A percentile compares a stretch with the other conserved stretches of the same genome.
Evolutionary conservation across 2,797 vertebrate species (phyloP).

Genomic region (Bradypodion pumilum): DNA sequence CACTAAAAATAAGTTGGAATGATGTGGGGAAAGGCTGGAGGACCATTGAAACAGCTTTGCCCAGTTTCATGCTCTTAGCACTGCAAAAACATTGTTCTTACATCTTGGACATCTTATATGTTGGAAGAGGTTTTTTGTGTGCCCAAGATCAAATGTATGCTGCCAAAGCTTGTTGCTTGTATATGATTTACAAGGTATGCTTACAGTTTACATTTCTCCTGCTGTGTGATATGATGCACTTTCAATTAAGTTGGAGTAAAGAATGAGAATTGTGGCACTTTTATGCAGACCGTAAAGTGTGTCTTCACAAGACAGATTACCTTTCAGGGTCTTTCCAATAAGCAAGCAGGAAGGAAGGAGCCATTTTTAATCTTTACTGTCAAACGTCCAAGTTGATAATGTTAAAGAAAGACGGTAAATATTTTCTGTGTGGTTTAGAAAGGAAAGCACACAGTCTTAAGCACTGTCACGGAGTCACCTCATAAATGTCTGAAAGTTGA

Average conservation of each 20-base stretch:
- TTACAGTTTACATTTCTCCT: slow-evolving; percentile 79
- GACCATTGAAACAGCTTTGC: no score
- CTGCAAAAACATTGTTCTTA: slow-evolving; percentile 44
- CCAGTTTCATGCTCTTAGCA: slow-evolving; percentile 20
- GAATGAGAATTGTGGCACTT: slow-evolving; percentile 77
- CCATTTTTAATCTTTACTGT: slow-evolving; percentile 84
- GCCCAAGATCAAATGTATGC: slow-evolving; percentile 72
- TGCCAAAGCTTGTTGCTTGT: slow-evolving; percentile 68
- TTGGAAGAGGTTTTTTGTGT: slow-evolving; percentile 65
- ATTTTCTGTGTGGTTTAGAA: slow-evolving; percentile 68
- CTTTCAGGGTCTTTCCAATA: slow-evolving; percentile 82
- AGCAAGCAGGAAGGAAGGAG: slow-evolving; percentile 76
- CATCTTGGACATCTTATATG: slow-evolving; percentile 58
- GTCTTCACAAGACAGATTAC: slow-evolving; percentile 82
- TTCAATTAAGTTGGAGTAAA: slow-evolving; percentile 78
- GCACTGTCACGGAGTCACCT: slow-evolving; percentile 48
- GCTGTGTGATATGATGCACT: slow-evolving; percentile 78
- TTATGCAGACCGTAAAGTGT: slow-evolving; percentile 80
- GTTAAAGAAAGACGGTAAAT: slow-evolving; percentile 74
- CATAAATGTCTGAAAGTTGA: slow-evolving; percentile 62
- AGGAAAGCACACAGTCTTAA: slow-evolving; percentile 66
- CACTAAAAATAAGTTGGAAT: no score
- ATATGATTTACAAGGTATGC: slow-evolving; percentile 75
- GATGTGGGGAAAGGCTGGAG: no score
- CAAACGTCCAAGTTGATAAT: slow-evolving; percentile 75